Evolutionary conservation across 37 sponge, comb jelly and placozoan genomes (phyloP).

Genomic region (Mnemiopsis leidyi): DNA sequence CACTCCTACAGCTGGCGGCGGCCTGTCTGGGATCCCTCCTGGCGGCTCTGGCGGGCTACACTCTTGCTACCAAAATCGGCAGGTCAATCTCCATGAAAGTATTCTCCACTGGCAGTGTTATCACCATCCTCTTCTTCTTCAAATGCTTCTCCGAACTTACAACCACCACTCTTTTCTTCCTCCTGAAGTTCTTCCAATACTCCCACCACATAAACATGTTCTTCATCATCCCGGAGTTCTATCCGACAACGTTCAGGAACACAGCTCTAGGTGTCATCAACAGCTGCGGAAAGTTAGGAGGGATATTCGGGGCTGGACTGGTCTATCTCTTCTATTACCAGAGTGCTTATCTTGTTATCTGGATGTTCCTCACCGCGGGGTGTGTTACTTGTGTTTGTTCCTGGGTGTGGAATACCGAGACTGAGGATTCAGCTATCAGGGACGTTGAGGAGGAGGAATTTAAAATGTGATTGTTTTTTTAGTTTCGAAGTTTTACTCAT

Average conservation of each 20-base stretch:
- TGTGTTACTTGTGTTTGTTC: background rate
- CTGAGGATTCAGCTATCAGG: background rate
- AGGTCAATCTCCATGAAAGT: background rate
- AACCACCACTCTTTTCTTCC: background rate
- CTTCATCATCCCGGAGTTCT: background rate
- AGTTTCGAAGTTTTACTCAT: too few relatives aligned
- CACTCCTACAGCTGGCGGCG: background rate
- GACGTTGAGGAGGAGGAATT: too few relatives aligned
- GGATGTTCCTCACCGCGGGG: background rate
- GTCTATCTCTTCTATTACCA: background rate
- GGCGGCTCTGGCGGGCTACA: background rate
- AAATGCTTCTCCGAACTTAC: background rate
- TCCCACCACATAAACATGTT: background rate
- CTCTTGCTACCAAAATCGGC: background rate
- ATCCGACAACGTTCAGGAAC: conserved; percentile 14
- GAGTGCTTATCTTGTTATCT: background rate
- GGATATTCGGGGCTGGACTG: background rate
- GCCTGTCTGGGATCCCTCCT: background rate
- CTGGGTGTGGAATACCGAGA: background rate
- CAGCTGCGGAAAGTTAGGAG: conserved; percentile 30
- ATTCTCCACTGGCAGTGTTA: background rate
- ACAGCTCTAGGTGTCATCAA: conserved; percentile 12
- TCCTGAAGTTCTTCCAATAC: background rate
- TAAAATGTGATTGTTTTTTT: too few relatives aligned
- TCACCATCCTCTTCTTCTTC: background rate